Base-by-base conservation (phyloP, 2,888 invertebrate species). In the Heliconius aoede region DNA sequence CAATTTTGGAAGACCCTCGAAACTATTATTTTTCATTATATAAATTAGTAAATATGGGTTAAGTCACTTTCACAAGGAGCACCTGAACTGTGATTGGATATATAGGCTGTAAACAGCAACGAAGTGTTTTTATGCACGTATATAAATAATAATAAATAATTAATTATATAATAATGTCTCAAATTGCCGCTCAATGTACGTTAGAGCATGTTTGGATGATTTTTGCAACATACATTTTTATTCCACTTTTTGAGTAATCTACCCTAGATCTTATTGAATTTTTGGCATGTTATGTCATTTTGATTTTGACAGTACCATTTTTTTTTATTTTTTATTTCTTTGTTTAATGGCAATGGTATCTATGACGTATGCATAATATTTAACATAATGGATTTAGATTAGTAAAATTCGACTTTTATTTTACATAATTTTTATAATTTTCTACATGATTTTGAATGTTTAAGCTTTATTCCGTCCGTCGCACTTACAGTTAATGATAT, bases 61-160 rank as follows among this genome's bases (percentile, higher is more conserved):
- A 65, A 7, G 36, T 65, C 65, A 65, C 65, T 36, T 65, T 64
- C 13, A 36, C 65, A 40, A 65, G 36, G 65, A 65, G 65, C 65
- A 40, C 65, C 65, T 65, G 84, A 79, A 80, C 80, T 86, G 86
- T 87, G 86, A 84, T 87, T 81, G 81, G 81, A 83, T 84, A 90
- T 86, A 88, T 87, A 90, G 86, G 91, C 91, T 92, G 91, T 91
- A 91, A 90, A 91, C 90, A 91, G 91, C 92, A 90, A 90, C 89
- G 90, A 91, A 89, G 79, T 83, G 72, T 76, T 76, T 79, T 81
- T 78, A 74, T 72, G 46, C 73, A 73, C 73, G 24, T 73, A 28
- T 73, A n/a, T 64, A 64, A 60, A 26, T 60, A 60, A 60, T 60
- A 26, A 60, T 60, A 26, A 46, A 62, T 73, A 36, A 32, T 74